phyloP scores from a whole-genome alignment of 2,797 vertebrate genomes.

The Coluber constrictor region DNA sequence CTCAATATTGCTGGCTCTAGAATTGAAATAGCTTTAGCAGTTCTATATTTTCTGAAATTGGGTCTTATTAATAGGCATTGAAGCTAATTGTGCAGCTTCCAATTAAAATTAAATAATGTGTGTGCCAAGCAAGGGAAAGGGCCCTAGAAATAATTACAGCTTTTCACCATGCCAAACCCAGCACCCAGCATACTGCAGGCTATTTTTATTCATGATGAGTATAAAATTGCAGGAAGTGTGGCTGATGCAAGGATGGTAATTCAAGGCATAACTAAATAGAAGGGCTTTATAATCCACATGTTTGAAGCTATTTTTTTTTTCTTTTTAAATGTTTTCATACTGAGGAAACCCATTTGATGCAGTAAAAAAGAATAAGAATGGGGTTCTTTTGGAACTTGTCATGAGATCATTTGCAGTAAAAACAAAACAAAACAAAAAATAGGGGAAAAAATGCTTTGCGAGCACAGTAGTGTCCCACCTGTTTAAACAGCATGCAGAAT shows the following conservation, averaged over 20 bases:
- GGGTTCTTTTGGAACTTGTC: background rate
- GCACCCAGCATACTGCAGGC: background rate
- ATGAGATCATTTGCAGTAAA: background rate
- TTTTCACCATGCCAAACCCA: background rate
- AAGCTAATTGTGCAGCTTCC: slow-evolving; percentile 1
- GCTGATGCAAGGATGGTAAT: background rate
- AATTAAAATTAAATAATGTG: slow-evolving; percentile 13
- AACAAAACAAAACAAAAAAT: background rate
- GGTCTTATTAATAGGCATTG: background rate
- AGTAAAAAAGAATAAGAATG: background rate
- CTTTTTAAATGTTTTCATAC: background rate
- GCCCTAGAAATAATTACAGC: background rate
- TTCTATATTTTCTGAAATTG: slow-evolving; percentile 1
- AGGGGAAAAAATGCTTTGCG: background rate
- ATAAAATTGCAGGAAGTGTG: background rate
- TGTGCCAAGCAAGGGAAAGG: background rate
- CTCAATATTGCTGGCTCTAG: background rate
- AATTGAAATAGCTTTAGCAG: background rate
- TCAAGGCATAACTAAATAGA: background rate
- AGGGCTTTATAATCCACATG: background rate
- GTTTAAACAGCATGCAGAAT: background rate
- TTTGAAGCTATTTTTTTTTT: background rate
- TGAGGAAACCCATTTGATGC: background rate
- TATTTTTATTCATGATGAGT: background rate
- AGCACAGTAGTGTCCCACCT: background rate